Evolutionary conservation across 2,888 invertebrate genomes (phyloP).

Genomic region (Andrena marginata): DNA sequence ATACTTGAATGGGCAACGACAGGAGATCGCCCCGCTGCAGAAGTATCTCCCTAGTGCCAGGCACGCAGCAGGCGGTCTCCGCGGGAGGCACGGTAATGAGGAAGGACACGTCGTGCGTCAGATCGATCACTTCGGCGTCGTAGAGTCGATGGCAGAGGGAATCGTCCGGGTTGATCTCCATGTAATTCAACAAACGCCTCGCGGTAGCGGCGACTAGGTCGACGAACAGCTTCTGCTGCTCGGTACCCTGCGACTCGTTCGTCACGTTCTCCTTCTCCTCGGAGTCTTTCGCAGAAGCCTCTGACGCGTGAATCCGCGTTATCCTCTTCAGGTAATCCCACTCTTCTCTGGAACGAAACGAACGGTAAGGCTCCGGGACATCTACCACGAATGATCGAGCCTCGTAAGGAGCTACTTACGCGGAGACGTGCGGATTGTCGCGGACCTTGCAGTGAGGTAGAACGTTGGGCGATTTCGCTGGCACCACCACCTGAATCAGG

Average conservation of each 20-base stretch:
- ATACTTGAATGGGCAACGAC: slow-evolving; percentile 96
- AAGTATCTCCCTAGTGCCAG: slow-evolving; percentile 94
- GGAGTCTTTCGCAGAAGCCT: slow-evolving; percentile 84
- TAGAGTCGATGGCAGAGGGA: slow-evolving; percentile 93
- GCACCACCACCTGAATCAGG: slow-evolving; percentile 96
- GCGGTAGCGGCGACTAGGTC: slow-evolving; percentile 91
- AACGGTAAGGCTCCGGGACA: background rate
- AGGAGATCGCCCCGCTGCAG: slow-evolving; percentile 94
- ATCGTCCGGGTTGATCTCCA: slow-evolving; percentile 91
- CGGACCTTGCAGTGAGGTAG: slow-evolving; percentile 97
- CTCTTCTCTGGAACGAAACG: slow-evolving; percentile 91
- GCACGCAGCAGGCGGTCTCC: slow-evolving; percentile 96
- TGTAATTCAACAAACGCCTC: slow-evolving; percentile 91
- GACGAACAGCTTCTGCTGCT: slow-evolving; percentile 93
- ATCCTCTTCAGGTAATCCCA: slow-evolving; percentile 94
- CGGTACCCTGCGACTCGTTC: slow-evolving; percentile 85
- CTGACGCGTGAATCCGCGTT: slow-evolving; percentile 80
- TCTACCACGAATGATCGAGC: too few relatives aligned
- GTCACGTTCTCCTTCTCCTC: slow-evolving; percentile 81
- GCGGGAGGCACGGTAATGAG: slow-evolving; percentile 96
- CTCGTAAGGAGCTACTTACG: slow-evolving; percentile 87
- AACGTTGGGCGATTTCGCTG: slow-evolving; percentile 96
- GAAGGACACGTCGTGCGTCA: slow-evolving; percentile 95
- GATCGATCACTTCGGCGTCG: slow-evolving; percentile 96
- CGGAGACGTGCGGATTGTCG: slow-evolving; percentile 98